Base-by-base conservation (phyloP, 2,888 invertebrate species). In the Acronicta leporina region DNA sequence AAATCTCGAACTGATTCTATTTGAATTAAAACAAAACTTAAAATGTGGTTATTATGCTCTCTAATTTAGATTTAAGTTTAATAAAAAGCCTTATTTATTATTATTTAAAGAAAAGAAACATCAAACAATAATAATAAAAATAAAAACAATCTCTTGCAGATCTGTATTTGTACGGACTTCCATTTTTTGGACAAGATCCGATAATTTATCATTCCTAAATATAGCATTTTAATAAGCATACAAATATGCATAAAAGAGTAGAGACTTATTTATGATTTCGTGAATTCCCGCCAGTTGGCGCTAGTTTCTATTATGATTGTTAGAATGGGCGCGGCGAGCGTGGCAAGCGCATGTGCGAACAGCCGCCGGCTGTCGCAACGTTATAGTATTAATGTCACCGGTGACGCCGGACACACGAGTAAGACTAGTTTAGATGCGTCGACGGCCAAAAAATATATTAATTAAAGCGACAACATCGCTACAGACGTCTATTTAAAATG, bases 381-480 rank as follows among this genome's bases (percentile, higher is more conserved):
- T 75, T 81, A 75, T 81, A 83, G 84, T 84, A 83, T 84, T 83
- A 84, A 75, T 65, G 68, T 64, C 64, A 54, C 70, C 66, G 69
- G 70, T 66, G 63, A 15, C 43, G 67, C 69, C 70, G 68, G 67
- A 49, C 62, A 72, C 80, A 68, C 68, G 71, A 65, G 74, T 67
- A 73, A 75, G 53, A 65, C 71, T 75, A 75, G 77, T 57, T 53
- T 77, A 80, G 63, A 68, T 45, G 30, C 56, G 69, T 69, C 74
- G 69, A 53, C 70, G 73, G 67, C 41, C 51, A 35, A 35, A 0
- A n/a, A 38, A 13, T 5, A 38, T 2, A 38, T 2, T 0, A 44
- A 13, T 10, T 45, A 5, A 30, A 5, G 9, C 41, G 27, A 2
- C 13, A 15, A 41, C 8, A 16, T 38, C 15, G 6, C 11, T 42